These are phyloP conservation scores for Polydrusus cervinus DNA, from an alignment of 2,888 invertebrate genomes.

Conservation along the genomic window DNA sequence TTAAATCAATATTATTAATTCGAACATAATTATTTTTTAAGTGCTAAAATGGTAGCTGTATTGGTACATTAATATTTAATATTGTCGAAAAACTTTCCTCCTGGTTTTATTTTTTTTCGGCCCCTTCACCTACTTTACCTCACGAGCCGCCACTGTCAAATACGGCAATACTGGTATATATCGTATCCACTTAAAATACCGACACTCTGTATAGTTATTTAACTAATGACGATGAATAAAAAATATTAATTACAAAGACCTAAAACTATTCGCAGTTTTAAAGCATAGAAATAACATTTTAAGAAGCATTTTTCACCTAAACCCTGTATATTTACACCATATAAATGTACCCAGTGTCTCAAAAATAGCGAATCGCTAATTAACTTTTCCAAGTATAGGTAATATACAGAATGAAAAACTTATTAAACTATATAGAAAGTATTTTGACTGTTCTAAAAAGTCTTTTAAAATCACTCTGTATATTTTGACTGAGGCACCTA, in stretches of 20 bases:
- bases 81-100: no score
- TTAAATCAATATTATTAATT: no score
- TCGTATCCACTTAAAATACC: background rate
- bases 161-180: background rate
- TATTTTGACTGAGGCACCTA: conserved; percentile 29
- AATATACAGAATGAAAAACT: no score
- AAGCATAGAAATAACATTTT: conserved; percentile 9
- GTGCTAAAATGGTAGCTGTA: no score
- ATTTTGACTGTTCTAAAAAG: background rate
- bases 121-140: no score
- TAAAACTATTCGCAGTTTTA: background rate
- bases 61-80: no score
- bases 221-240: background rate
- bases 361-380: no score
- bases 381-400: no score
- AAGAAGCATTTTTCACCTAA: conserved; percentile 34
- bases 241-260: background rate
- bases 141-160: background rate
- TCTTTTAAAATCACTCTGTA: background rate
- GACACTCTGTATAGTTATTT: background rate
- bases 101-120: no score
- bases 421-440: no score
- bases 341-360: conserved; percentile 49
- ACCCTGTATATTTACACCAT: conserved; percentile 49
- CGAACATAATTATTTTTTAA: no score